Evolutionary conservation across 35 echinoderm and acorn worm genomes (phyloP).

Genomic region (Apostichopus californicus): DNA sequence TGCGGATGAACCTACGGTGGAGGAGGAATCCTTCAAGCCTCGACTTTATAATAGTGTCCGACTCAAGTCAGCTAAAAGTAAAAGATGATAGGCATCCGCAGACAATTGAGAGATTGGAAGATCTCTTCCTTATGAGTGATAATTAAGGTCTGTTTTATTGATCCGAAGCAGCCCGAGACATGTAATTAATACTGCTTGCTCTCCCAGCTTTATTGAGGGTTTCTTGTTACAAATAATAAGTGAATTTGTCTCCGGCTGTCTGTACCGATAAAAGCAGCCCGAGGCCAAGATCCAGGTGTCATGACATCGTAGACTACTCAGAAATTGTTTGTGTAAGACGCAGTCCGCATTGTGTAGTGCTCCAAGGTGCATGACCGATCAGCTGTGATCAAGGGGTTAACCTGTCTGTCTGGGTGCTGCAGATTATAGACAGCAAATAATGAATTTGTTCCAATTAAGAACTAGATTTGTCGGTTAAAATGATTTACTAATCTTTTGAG

Average conservation of each 20-base stretch:
- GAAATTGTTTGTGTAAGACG: background rate
- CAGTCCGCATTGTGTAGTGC: background rate
- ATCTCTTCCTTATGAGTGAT: background rate
- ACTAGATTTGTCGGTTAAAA: no score
- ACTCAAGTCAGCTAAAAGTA: no score
- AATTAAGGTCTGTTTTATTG: background rate
- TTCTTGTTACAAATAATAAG: background rate
- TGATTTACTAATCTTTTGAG: no score
- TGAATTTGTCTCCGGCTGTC: background rate
- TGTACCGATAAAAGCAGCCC: background rate
- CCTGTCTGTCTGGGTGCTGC: background rate
- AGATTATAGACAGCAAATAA: no score
- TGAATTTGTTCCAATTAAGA: no score
- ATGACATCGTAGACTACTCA: background rate
- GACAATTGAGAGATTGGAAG: background rate
- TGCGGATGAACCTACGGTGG: no score
- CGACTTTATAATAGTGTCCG: no score
- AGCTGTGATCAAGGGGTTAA: background rate
- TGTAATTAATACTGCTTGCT: background rate
- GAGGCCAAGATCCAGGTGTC: background rate
- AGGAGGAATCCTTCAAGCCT: no score
- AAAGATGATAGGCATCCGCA: no score
- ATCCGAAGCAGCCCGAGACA: background rate
- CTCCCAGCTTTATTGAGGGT: background rate
- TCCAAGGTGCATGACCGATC: background rate